Evolutionary conservation across 2,888 invertebrate genomes (phyloP).

Genomic region (Quadroppia sp.): DNA sequence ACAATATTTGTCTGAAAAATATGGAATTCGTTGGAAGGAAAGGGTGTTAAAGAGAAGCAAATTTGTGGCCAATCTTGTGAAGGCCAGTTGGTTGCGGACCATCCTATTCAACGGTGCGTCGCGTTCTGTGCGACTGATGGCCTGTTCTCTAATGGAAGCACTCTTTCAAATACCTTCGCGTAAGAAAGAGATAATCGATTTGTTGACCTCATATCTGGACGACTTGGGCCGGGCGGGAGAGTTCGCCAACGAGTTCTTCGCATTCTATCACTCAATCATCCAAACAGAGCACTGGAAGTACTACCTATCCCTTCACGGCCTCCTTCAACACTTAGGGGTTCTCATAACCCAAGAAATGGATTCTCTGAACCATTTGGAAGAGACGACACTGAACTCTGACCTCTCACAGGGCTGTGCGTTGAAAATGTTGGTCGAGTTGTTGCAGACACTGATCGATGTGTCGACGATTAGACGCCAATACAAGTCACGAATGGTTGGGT

Average conservation of each 20-base stretch:
- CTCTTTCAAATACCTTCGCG: conserved; percentile 46
- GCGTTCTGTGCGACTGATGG: conserved; percentile 77
- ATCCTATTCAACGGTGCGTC: conserved; percentile 89
- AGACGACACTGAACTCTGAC: conserved; percentile 87
- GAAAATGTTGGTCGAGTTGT: conserved; percentile 79
- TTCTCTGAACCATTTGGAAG: conserved; percentile 80
- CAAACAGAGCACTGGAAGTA: conserved; percentile 87
- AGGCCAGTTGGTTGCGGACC: conserved; percentile 81
- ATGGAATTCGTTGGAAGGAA: conserved; percentile 63
- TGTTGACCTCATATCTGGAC: conserved; percentile 80
- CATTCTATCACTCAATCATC: conserved; percentile 77
- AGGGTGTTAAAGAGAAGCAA: conserved; percentile 41
- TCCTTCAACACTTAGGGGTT: conserved; percentile 75
- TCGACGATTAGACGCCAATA: conserved; percentile 80
- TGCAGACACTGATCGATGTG: conserved; percentile 82
- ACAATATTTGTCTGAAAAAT: conserved; percentile 69
- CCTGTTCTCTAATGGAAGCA: conserved; percentile 80
- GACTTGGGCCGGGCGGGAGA: conserved; percentile 83
- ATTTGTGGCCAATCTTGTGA: conserved; percentile 32
- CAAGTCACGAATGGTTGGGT: conserved; percentile 80
- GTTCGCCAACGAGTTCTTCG: conserved; percentile 83
- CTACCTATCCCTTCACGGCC: conserved; percentile 80
- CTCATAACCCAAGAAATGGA: conserved; percentile 82
- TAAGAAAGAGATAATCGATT: conserved; percentile 64
- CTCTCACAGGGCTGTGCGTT: conserved; percentile 88